Evolutionary conservation across 2,888 invertebrate species (phyloP).

Genomic region (Tetramorium bicarinatum): DNA sequence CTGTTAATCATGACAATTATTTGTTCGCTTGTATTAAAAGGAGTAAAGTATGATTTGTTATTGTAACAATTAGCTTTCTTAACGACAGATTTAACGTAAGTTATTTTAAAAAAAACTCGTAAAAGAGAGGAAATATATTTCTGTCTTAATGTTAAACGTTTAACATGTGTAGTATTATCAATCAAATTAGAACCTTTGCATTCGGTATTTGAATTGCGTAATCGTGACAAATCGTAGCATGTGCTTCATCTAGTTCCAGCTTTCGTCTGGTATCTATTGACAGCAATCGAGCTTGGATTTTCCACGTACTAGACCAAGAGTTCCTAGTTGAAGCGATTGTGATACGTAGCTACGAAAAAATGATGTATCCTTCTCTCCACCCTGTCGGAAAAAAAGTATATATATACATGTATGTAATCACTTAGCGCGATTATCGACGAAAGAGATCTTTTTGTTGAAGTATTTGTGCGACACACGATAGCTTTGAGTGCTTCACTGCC

Average conservation of each 20-base stretch:
- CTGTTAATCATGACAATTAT: background rate
- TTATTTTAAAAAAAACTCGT: background rate
- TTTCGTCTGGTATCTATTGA: constrained; percentile 55
- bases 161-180: constrained; percentile 31
- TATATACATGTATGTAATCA: constrained; percentile 12
- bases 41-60: constrained; percentile 3
- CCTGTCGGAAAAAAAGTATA: background rate
- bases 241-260: constrained; percentile 19
- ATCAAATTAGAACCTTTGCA: background rate
- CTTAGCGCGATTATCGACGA: background rate
- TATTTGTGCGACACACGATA: constrained; percentile 24
- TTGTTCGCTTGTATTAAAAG: background rate
- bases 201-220: background rate
- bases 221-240: constrained; percentile 24
- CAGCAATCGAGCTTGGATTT: constrained; percentile 9
- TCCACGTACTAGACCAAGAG: constrained; percentile 32
- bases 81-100: background rate
- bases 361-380: background rate
- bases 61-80: background rate
- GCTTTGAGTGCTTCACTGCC: constrained; percentile 62
- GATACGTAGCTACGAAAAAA: constrained; percentile 34
- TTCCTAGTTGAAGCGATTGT: constrained; percentile 59
- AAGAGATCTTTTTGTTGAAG: constrained; percentile 19
- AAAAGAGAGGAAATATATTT: background rate
- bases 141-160: background rate